These are phyloP conservation scores for Crotalus viridis DNA, from an alignment of 2,113 vertebrate genomes.

Conservation along the genomic window DNA sequence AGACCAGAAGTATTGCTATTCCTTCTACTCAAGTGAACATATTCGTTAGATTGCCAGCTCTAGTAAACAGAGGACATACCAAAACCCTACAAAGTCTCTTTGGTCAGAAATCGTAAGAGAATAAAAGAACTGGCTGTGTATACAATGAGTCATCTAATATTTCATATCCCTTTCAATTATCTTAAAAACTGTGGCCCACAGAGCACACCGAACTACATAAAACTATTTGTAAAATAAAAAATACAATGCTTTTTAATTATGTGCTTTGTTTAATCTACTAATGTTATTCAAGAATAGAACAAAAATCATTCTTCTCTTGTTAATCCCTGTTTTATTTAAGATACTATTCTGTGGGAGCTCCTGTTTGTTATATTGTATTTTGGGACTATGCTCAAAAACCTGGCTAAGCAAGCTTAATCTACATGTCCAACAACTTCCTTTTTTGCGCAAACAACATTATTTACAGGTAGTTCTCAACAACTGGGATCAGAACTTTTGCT, in stretches of 20 bases:
- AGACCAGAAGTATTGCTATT: background rate
- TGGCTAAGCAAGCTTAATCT: background rate
- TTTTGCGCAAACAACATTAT: background rate
- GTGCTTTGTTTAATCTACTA: background rate
- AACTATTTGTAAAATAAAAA: slow-evolving; percentile 22
- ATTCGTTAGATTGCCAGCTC: background rate
- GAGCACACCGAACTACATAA: background rate
- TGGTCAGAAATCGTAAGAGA: background rate
- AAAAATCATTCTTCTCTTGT: background rate
- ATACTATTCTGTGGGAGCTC: background rate
- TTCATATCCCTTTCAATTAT: background rate
- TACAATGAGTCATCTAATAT: background rate
- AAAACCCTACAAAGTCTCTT: background rate
- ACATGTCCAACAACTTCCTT: background rate
- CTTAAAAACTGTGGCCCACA: background rate
- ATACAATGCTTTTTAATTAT: background rate
- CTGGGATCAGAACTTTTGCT: background rate
- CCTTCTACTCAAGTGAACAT: background rate
- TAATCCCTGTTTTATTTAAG: background rate
- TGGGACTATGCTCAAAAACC: background rate
- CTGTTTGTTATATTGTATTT: slow-evolving; percentile 1
- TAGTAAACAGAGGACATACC: background rate
- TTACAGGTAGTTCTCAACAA: background rate
- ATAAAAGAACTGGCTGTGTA: background rate
- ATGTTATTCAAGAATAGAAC: background rate